Evolutionary conservation across 2,797 vertebrate genomes (phyloP), one percentile per base, ranked within the genome.

Genomic region (Thaleichthys pacificus): DNA sequence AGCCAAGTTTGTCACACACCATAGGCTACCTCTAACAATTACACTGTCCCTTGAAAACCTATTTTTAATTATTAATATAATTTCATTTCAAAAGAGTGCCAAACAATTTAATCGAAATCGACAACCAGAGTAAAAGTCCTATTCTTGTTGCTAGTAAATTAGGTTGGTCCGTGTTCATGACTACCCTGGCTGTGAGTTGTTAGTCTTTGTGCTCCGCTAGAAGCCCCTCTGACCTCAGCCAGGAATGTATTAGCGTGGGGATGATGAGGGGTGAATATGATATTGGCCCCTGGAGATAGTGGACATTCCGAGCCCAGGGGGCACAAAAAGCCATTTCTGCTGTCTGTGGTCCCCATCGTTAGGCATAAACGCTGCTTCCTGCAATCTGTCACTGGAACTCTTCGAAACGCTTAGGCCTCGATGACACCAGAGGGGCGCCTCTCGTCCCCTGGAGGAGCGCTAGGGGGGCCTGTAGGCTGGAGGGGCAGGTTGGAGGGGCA

Each of bases 301-400:
- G 91, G 89, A 92, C 93, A 93, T 94, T 94, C 93, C 93, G 86
- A 80, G 85, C 89, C 83, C 84, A 77, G 82, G 85, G 89, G 86
- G 85, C 91, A 94, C 93, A 94, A 92, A 93, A 93, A 93, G 92
- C 89, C 89, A 89, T 93, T 92, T 93, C 93, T 93, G 91, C 91
- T 93, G 89, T 88, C 88, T 80, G 85, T 83, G 87, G 89, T 89
- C 86, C 89, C 88, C 89, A 73, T 92, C 88, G 88, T 89, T 91
- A 85, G 89, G 82, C 88, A 85, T 92, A 93, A 93, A 88, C 72
- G 69, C 89, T 91, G 89, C 91, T 94, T 94, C 93, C 93, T 94
- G 93, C 81, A 92, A 93, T 94, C 93, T 94, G 91, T 94, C 93
- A 94, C 90, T 94, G 90, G 84, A 91, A 90, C 85, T 87, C 86